Conservation (phyloP, 2,888 invertebrate species). For the Hirudinaria manillensis region DNA sequence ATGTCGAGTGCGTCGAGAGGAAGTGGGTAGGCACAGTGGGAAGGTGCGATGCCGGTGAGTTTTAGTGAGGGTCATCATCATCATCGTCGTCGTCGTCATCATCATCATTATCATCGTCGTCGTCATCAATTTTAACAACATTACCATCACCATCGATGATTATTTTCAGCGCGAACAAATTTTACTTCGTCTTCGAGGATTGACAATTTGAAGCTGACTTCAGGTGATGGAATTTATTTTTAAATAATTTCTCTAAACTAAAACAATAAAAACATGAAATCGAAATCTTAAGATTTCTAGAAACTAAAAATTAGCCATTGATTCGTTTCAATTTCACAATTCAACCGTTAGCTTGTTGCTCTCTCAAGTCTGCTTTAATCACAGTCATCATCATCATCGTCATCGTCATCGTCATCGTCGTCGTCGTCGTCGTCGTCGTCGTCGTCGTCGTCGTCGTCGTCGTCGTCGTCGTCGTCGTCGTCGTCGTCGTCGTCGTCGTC, state of each 20-base stretch:
- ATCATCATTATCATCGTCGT: conserved; percentile 24
- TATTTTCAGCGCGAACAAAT: too few relatives aligned
- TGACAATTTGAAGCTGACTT: too few relatives aligned
- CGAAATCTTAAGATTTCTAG: too few relatives aligned
- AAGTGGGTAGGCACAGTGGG: conserved; percentile 13
- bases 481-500: conserved; percentile 24
- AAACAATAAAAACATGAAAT: too few relatives aligned
- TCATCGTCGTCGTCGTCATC: conserved; percentile 21
- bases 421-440: not conserved
- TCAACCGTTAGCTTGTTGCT: too few relatives aligned
- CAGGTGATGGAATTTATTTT: too few relatives aligned
- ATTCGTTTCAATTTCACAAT: too few relatives aligned
- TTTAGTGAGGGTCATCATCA: conserved; percentile 13
- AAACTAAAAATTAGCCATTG: too few relatives aligned
- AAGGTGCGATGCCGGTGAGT: conserved; percentile 14
- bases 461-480: conserved; percentile 3
- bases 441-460: not conserved
- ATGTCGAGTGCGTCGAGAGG: not conserved
- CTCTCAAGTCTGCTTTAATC: not conserved
- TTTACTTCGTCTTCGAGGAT: too few relatives aligned
- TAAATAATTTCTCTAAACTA: too few relatives aligned
- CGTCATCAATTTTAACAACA: conserved; percentile 17
- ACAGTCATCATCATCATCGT: conserved; percentile 9
- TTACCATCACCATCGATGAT: not conserved
- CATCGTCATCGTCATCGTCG: conserved; percentile 9